Evolutionary conservation across 2,888 invertebrate species (phyloP), one percentile per base, ranked within the genome.

Genomic region (Leptarthrus brevirostris): DNA sequence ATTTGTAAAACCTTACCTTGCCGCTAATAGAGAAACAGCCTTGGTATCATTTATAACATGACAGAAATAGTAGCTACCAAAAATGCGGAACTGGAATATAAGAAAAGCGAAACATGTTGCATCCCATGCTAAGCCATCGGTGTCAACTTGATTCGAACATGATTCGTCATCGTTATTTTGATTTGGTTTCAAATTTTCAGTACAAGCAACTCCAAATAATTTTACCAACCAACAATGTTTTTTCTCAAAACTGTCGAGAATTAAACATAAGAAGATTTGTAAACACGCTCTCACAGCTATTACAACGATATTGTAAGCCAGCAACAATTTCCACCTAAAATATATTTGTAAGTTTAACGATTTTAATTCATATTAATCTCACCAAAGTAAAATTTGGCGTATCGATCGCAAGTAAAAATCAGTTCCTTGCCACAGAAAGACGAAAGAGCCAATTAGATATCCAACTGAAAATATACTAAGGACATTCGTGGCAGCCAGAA

Each of bases 361-460:
- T 97, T 85, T 52, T 26, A 24, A 3, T 66, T n/a, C n/a, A n/a
- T n/a, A n/a, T n/a, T n/a, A n/a, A n/a, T 88, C 87, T 73, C 84
- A 93, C 94, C 92, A 91, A 83, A 89, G 90, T 16, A 96, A 85
- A 77, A 97, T 95, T 53, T 90, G 90, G 26, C 89, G 87, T 73
- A 96, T 92, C 0, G 97, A 96, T 79, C 95, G 89, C 69, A 98
- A 87, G 83, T 98, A 97, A 82, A 98, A 93, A 82, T 98, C 98
- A 47, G 97, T 96, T 36, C 99, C 99, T 86, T 96, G 96, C 99
- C 99, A 99, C 40, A 99, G 89, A 86, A 99, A 98, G 79, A 96
- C 89, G 85, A 99, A 98, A 0, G 98, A 96, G 2, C 97, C 95
- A 72, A 97, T 90, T 16, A 99, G 89, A 84, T 99, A 99, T 24